Base-by-base conservation (phyloP, 2,113 vertebrate genomes). In the Corythornis vintsioides region DNA sequence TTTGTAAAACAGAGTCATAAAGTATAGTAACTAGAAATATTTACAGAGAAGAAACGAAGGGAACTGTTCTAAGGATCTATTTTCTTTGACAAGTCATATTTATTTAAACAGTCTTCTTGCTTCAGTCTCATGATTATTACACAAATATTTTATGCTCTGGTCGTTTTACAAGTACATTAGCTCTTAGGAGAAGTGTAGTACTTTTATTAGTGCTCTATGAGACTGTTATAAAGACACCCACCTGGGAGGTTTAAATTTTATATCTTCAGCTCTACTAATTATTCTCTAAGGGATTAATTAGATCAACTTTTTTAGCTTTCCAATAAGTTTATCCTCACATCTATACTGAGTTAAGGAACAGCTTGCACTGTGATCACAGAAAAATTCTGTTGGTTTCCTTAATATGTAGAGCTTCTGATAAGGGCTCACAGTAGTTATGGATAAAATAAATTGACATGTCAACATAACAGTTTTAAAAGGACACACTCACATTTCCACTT, bases 271-370 rank as follows among this genome's bases (percentile, higher is more conserved):
- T 96, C 74, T 90, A 86, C 50, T 97, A 96, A 96, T 95, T 94
- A 95, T 97, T 96, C 97, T 97, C 97, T 50, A 87, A 94, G 97
- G 97, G 88, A 96, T 96, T 97, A 97, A 98, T 97, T 98, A 98
- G 73, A 63, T 71, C 55, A 93, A 90, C 80, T 67, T 95, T 92
- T 97, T 95, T 75, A 83, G 81, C 67, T 96, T 96, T 96, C 86
- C 60, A 95, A 92, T 79, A 94, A 97, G 66, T 83, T 84, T 92
- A 53, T 88, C 43, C 8, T 83, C 89, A 96, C 55, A 93, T 85
- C 95, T 91, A 83, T 31, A 83, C 4, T 80, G 53, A 96, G 26
- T 90, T 93, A 83, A 89, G 87, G 86, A 95, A 90, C 52, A 90
- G 9, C 75, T 75, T 90, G 63, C 71, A 85, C 73, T 81, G n/a